Base-by-base conservation (phyloP, 2,888 invertebrate genomes). In the Synanthedon formicaeformis region DNA sequence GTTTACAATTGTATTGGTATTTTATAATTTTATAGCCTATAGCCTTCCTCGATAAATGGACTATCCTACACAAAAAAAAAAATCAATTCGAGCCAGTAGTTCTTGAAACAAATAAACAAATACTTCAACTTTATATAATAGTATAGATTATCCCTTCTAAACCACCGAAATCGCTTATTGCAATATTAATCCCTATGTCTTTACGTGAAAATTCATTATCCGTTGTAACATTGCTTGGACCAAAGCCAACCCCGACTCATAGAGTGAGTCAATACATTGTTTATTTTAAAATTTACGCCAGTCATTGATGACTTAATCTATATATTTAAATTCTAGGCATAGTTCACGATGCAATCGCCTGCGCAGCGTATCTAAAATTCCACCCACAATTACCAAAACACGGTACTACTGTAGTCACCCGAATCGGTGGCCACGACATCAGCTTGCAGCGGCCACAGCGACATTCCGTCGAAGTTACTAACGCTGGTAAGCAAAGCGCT, bases 331-430 rank as follows among this genome's bases (percentile, higher is more conserved):
- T 55, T 52, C 12, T 64, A 90, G 92, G 97, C 12, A 93, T 98
- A 50, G 97, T 98, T 0, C 97, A 98, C 73, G 98, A 99, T 75
- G 97, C 98, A 5, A 98, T 99, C 93, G 97, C 98, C 0, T 98
- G 97, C 72, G 97, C 98, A 0, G 96, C 98, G 1, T 99, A 96
- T 73, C 89, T 99, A 8, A 97, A 97, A 80, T 98, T 98, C 73
- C 95, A 96, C 76, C 96, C 96, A 0, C 91, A 92, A 40, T 76
- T 96, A 56, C 94, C 96, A 14, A 96, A 96, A 71, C 92, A 94
- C 90, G 59, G 94, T 88, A 63, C 82, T 2, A 84, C 92, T 0
- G 94, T 95, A 0, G 91, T 94, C 3, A 94, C 94, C 0, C 89
- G 90, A 10, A 68, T 69, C 1, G 57, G 73, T 4, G 66, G 75